Evolutionary conservation across 1,140 invertebrate species (phyloP).

Genomic region (Tenebrio molitor): DNA sequence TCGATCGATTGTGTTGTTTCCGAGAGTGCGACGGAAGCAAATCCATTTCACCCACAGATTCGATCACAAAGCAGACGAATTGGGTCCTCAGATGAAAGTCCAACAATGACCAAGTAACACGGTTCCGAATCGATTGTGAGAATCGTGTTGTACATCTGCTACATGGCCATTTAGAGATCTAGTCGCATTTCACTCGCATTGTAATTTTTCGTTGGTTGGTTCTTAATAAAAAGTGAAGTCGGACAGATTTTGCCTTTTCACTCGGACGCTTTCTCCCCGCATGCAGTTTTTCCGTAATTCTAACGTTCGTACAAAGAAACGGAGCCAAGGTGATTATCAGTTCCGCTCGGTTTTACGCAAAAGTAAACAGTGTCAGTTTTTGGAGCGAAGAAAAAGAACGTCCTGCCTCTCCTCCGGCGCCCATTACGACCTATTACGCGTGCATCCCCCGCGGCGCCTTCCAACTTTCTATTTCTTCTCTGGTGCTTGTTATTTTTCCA

Average conservation of each 20-base stretch:
- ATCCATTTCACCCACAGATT: constrained; percentile 9
- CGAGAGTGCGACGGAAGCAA: too few relatives aligned
- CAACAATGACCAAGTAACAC: constrained; percentile 35
- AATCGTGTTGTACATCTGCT: constrained; percentile 20
- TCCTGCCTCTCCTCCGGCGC: neutral
- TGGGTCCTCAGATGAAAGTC: constrained; percentile 23
- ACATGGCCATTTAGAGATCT: neutral
- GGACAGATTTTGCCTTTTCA: neutral
- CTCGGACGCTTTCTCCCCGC: constrained; percentile 11
- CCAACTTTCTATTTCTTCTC: constrained; percentile 19
- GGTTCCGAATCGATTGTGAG: neutral
- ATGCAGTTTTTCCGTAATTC: too few relatives aligned
- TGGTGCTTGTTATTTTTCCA: constrained; percentile 6
- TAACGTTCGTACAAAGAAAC: too few relatives aligned
- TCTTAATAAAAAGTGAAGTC: constrained; percentile 16
- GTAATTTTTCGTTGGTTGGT: constrained; percentile 12
- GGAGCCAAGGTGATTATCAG: too few relatives aligned
- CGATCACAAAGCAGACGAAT: constrained; percentile 16
- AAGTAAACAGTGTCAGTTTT: neutral
- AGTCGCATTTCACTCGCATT: constrained; percentile 7
- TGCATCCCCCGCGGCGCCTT: neutral
- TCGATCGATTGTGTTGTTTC: too few relatives aligned
- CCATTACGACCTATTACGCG: constrained; percentile 9
- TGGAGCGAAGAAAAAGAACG: neutral
- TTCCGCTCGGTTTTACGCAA: too few relatives aligned